Percentiles rank a stretch among this genome's conserved stretches.
These are phyloP conservation scores for Marisa cornuarietis DNA, from an alignment of 1,140 invertebrate species.

Conservation along the genomic window DNA sequence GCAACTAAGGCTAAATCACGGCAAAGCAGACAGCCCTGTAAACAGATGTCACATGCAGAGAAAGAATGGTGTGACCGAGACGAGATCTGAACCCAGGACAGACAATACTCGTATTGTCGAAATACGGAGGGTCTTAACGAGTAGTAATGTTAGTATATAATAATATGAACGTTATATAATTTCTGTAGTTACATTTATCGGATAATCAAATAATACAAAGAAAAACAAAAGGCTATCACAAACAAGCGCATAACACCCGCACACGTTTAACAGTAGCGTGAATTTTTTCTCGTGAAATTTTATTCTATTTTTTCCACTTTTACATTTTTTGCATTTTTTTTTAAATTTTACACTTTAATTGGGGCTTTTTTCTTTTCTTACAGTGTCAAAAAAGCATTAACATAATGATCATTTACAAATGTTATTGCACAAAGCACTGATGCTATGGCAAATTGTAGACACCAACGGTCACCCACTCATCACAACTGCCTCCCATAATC, in stretches of 20 bases:
- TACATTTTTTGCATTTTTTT: too few species aligned
- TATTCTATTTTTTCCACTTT: too few species aligned
- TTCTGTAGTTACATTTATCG: background rate
- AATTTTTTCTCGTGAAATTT: too few species aligned
- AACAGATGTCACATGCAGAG: background rate
- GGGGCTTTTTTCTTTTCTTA: too few species aligned
- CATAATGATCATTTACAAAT: too few species aligned
- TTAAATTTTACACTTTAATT: too few species aligned
- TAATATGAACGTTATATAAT: background rate
- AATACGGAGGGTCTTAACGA: background rate
- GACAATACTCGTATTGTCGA: background rate
- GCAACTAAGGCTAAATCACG: background rate
- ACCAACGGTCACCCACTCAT: too few species aligned
- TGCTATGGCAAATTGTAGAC: too few species aligned
- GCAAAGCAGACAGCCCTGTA: background rate
- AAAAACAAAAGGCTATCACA: background rate
- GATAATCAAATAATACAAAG: background rate
- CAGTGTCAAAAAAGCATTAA: too few species aligned
- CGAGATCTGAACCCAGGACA: too few species aligned
- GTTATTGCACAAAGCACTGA: too few species aligned
- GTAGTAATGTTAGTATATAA: background rate
- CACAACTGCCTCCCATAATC: too few species aligned
- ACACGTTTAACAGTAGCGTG: background rate
- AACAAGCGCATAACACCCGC: background rate
- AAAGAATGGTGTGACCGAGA: background rate